phyloP scores from a whole-genome alignment of 1,140 invertebrate species.

The Tyrophagus putrescentiae region DNA sequence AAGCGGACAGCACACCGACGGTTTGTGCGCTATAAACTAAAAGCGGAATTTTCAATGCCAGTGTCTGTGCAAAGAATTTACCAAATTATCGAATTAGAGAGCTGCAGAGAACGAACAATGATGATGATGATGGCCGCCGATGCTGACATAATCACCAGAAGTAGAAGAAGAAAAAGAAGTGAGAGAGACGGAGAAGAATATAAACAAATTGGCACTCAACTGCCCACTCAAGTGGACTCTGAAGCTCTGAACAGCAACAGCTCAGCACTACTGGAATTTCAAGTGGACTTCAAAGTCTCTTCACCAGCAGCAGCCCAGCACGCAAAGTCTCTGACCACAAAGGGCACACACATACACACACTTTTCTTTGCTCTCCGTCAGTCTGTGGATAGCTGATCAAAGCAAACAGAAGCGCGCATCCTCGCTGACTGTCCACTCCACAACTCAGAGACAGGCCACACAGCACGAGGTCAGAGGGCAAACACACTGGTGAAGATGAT shows the following conservation, averaged over 20 bases:
- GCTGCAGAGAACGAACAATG: neutral
- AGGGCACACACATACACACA: neutral
- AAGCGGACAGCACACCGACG: too few species aligned
- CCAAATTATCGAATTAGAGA: too few species aligned
- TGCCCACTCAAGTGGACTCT: too few species aligned
- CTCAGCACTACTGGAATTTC: conserved; percentile 1
- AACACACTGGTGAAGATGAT: too few species aligned
- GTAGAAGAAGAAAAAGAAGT: too few species aligned
- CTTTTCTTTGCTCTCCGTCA: too few species aligned
- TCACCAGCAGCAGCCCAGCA: neutral
- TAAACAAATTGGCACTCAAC: conserved; percentile 13
- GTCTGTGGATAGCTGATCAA: neutral
- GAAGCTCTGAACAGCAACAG: too few species aligned
- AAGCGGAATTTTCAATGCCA: too few species aligned
- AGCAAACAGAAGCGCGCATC: neutral
- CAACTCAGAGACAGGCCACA: neutral
- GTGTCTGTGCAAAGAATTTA: too few species aligned
- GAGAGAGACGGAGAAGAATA: too few species aligned
- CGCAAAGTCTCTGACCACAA: neutral
- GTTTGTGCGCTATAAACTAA: too few species aligned
- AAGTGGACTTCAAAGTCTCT: neutral
- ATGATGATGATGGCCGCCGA: neutral
- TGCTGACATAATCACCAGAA: conserved; percentile 5
- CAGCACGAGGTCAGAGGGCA: conserved; percentile 3
- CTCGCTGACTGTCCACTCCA: neutral